A percentile compares a stretch with the other conserved stretches of the same genome.
Conservation (phyloP, 2,797 vertebrate genomes). For the Cossypha polioptera region DNA sequence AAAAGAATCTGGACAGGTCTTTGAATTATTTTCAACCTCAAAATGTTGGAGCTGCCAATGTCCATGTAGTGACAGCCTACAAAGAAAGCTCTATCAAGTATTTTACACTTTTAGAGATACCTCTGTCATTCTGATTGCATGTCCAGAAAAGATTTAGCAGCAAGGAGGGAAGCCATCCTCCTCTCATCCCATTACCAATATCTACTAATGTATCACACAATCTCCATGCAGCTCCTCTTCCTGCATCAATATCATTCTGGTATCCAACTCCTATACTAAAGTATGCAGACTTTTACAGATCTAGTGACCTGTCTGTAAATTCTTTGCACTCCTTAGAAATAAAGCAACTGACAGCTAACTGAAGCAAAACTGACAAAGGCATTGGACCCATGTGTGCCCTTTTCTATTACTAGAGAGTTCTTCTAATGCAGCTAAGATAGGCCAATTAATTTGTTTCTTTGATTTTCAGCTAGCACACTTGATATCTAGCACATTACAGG, state of each 20-base stretch:
- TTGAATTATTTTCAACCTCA: background rate
- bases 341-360: background rate
- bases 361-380: background rate
- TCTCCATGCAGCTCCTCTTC: background rate
- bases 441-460: background rate
- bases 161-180: background rate
- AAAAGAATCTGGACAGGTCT: background rate
- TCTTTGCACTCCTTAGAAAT: background rate
- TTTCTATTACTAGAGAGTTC: background rate
- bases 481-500: background rate
- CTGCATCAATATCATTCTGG: background rate
- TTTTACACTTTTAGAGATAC: background rate
- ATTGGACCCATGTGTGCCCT: background rate
- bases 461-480: background rate
- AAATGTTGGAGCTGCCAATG: background rate
- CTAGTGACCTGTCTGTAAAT: background rate
- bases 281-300: background rate
- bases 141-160: background rate
- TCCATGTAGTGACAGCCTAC: background rate
- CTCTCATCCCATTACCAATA: background rate
- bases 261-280: background rate
- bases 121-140: background rate
- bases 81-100: background rate
- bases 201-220: background rate
- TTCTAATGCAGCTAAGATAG: background rate